Conservation (phyloP, 1,140 invertebrate species). For the Lethrus apterus region DNA sequence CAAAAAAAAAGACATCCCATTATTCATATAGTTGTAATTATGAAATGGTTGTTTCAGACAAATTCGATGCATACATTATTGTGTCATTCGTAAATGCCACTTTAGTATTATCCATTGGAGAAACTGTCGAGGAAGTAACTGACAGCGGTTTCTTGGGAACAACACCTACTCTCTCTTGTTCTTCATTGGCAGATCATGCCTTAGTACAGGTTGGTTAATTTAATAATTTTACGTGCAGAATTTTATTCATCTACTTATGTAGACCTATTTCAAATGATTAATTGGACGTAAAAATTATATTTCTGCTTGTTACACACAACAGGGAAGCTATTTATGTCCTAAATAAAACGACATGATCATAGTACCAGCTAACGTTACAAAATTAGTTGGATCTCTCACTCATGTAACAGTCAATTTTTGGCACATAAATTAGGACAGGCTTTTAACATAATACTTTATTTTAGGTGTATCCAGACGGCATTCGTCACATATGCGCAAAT, state of each 20-base stretch:
- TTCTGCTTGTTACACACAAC: background rate
- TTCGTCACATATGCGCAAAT: constrained; percentile 95
- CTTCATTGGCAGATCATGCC: constrained; percentile 94
- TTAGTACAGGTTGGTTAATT: constrained; percentile 75
- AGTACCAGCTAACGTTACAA: constrained; percentile 12
- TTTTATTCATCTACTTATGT: background rate
- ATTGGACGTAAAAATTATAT: background rate
- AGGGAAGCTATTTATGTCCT: too few relatives aligned
- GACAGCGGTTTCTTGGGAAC: constrained; percentile 99
- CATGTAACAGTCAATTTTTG: constrained; percentile 5
- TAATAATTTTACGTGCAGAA: constrained; percentile 2
- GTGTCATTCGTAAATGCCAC: constrained; percentile 99
- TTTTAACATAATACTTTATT: constrained; percentile 21
- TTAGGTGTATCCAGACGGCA: constrained; percentile 94
- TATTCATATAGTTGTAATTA: constrained; percentile 5
- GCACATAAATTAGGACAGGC: too few relatives aligned
- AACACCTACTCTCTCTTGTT: constrained; percentile 94
- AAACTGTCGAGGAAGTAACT: constrained; percentile 99
- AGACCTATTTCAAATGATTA: background rate
- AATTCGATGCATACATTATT: constrained; percentile 99
- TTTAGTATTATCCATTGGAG: constrained; percentile 96
- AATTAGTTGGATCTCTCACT: constrained; percentile 2
- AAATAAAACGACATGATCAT: too few relatives aligned
- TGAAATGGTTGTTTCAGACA: constrained; percentile 59
- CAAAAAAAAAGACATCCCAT: background rate